Percentiles rank a stretch among this genome's conserved stretches.
phyloP scores from a whole-genome alignment of 2,888 invertebrate genomes.

The Dusona sp. region DNA sequence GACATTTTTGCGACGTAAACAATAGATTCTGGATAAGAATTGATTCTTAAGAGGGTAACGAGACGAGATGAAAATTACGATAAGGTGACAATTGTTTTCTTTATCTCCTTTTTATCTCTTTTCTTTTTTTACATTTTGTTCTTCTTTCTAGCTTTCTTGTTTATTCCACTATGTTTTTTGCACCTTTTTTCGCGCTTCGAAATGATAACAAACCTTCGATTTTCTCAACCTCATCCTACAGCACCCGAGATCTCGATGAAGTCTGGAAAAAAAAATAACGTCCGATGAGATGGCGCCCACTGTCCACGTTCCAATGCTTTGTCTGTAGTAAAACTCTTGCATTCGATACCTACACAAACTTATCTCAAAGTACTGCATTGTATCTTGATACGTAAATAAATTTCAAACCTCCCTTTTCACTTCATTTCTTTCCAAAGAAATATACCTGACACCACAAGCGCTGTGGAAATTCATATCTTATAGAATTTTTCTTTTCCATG shows the following conservation, averaged over 20 bases:
- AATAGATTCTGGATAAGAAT: not conserved
- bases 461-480: not conserved
- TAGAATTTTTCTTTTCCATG: not conserved
- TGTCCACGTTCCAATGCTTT: conserved; percentile 25
- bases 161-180: conserved; percentile 7
- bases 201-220: conserved; percentile 50
- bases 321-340: conserved; percentile 48
- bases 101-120: not conserved
- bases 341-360: conserved; percentile 8
- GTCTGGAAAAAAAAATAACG: conserved; percentile 39
- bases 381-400: conserved; percentile 4
- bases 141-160: not conserved
- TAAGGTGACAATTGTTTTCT: not conserved
- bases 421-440: not conserved
- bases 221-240: conserved; percentile 23
- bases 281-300: conserved; percentile 53
- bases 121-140: not conserved
- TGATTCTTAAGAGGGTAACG: conserved; percentile 10
- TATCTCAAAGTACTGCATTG: conserved; percentile 1
- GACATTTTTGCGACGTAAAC: not conserved
- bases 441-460: not conserved
- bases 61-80: conserved; percentile 45
- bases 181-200: conserved; percentile 14
- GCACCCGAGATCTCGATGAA: conserved; percentile 16
- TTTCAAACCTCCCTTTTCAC: not conserved